Base-by-base conservation (phyloP, 2,797 vertebrate species). In the Sardinella longiceps region DNA sequence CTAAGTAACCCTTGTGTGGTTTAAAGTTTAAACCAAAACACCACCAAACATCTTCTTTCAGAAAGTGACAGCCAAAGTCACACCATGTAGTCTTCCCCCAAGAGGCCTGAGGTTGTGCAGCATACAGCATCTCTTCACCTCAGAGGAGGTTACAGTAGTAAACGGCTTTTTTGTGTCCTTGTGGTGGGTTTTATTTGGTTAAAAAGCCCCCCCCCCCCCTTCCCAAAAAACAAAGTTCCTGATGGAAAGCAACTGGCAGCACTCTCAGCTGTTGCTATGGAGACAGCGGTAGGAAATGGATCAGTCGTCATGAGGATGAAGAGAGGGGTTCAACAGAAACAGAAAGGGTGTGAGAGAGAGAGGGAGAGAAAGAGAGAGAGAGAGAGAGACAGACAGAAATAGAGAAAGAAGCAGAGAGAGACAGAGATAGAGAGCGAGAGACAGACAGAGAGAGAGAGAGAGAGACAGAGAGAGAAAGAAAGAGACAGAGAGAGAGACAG, bases 191-290 rank as follows among this genome's bases (percentile, higher is more conserved):
- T 23, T 58, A n/a, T 58, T 58, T n/a, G 53, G 20, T 9, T 20
- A 5, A 58, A 58, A 23, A 58, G 12, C 20, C 53, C 53, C 6
- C 53, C 5, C n/a, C n/a, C n/a, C n/a, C n/a, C n/a, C n/a, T n/a
- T n/a, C n/a, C n/a, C n/a, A n/a, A n/a, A n/a, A n/a, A n/a, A 58
- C n/a, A 56, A 23, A 5, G 45, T 70, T 60, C 33, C 23, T 58
- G 56, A 53, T 39, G 43, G 74, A 20, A 82, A 83, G 7, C 83
- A 82, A 83, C 81, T 58, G 28, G 80, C 18, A 51, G 80, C 46
- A 56, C 88, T 85, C 84, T 43, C 84, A 83, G 88, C 81, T 88
- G 91, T 91, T 91, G 88, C 89, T 84, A 89, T 90, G 89, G 89
- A 0, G 84, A 92, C 74, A 84, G 89, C 39, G 80, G 90, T 83